Percentiles rank a stretch among this genome's conserved stretches.
phyloP scores from a whole-genome alignment of 1,140 invertebrate genomes.

The Pectinophora gossypiella region DNA sequence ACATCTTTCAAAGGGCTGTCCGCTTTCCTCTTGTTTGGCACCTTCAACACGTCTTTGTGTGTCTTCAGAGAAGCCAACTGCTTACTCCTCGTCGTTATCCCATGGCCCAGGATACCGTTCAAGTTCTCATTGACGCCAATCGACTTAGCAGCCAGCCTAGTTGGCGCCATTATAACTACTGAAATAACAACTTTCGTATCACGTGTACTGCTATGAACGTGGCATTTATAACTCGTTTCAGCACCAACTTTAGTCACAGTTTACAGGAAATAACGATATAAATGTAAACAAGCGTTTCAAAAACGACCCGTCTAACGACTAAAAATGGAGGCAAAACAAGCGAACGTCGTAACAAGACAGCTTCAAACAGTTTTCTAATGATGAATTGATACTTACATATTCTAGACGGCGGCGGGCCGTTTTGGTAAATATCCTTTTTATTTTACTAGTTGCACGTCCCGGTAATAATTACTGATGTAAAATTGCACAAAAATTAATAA shows the following conservation, averaged over 20 bases:
- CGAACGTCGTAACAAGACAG: conserved; percentile 42
- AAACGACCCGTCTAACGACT: conserved; percentile 43
- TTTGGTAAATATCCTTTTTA: conserved; percentile 33
- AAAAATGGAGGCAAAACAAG: conserved; percentile 72
- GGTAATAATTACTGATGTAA: conserved; percentile 28
- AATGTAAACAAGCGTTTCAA: conserved; percentile 37
- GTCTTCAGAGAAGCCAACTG: conserved; percentile 62
- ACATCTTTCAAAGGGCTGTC: conserved; percentile 76
- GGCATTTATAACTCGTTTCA: conserved; percentile 9
- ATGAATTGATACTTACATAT: conserved; percentile 43
- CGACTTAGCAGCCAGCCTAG: conserved; percentile 69
- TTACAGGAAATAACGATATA: conserved; percentile 10
- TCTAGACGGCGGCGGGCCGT: conserved; percentile 46
- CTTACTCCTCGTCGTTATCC: conserved; percentile 67
- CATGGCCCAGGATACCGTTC: conserved; percentile 53
- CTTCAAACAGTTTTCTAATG: conserved; percentile 40
- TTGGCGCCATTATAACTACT: conserved; percentile 76
- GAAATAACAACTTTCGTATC: conserved; percentile 34
- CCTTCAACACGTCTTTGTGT: conserved; percentile 54
- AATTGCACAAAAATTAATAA: conserved; percentile 21
- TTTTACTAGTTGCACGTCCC: conserved; percentile 35
- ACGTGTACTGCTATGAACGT: conserved; percentile 34
- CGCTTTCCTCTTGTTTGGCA: conserved; percentile 75
- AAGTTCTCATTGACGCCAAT: conserved; percentile 68
- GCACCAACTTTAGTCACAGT: neutral